A percentile compares a stretch with the other conserved stretches of the same genome.
phyloP scores from a whole-genome alignment of 2,888 invertebrate species.

The Griposia aprilina region DNA sequence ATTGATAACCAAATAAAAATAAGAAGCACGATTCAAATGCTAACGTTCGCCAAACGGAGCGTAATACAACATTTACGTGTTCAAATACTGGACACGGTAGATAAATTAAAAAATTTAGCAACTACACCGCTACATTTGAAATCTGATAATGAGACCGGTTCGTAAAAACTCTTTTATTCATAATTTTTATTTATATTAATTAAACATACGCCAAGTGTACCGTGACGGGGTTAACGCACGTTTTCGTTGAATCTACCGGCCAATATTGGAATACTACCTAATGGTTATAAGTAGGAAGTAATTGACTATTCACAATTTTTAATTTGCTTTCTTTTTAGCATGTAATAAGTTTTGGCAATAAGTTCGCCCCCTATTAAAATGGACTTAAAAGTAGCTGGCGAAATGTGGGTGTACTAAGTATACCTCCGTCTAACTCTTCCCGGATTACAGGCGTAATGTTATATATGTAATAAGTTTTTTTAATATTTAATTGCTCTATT shows the following conservation, averaged over 20 bases:
- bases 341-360: no score
- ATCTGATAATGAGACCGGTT: constrained; percentile 79
- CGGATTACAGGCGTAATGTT: no score
- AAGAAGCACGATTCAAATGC: constrained; percentile 64
- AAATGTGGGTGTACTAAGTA: no score
- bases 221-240: constrained; percentile 85
- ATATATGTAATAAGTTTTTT: neutral
- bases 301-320: constrained; percentile 37
- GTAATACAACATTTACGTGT: constrained; percentile 74
- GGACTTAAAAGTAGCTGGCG: no score
- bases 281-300: constrained; percentile 29
- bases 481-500: neutral
- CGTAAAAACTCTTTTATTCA: constrained; percentile 81
- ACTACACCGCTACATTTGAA: constrained; percentile 76
- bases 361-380: no score
- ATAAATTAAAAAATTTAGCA: constrained; percentile 81
- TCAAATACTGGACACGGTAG: constrained; percentile 82
- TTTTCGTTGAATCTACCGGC: constrained; percentile 69
- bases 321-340: constrained; percentile 1
- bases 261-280: constrained; percentile 60
- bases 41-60: constrained; percentile 77
- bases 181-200: constrained; percentile 86
- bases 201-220: constrained; percentile 86
- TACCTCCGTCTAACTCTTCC: no score
- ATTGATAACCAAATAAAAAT: constrained; percentile 64